Conservation (phyloP, 1,140 invertebrate genomes). For the Archivesica marissinica region DNA sequence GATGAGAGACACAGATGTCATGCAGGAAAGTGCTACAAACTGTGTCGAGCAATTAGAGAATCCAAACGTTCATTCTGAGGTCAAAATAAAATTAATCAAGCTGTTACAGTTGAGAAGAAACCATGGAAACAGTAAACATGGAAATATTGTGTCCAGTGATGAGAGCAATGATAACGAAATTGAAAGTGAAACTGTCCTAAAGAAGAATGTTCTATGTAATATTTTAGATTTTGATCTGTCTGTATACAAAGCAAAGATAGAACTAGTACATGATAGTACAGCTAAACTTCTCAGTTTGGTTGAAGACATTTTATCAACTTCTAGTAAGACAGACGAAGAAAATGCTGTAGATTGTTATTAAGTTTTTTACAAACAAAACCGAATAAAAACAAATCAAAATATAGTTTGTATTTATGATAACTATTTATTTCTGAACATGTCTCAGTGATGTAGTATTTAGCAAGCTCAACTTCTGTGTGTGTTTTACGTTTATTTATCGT, state of each 20-base stretch:
- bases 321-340: background rate
- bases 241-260: background rate
- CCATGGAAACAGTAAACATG: background rate
- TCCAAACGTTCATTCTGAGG: too few species aligned
- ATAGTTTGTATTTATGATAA: background rate
- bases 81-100: too few species aligned
- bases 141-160: background rate
- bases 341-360: constrained; percentile 42
- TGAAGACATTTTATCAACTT: constrained; percentile 31
- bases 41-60: too few species aligned
- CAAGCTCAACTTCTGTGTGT: too few species aligned
- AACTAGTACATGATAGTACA: background rate
- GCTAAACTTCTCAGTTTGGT: constrained; percentile 11
- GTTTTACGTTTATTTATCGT: too few species aligned
- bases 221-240: constrained; percentile 24
- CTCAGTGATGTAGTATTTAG: too few species aligned
- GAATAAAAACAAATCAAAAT: background rate
- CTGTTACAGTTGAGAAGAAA: too few species aligned
- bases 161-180: background rate
- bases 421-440: too few species aligned
- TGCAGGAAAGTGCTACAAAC: background rate
- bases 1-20: background rate
- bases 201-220: background rate
- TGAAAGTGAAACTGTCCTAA: background rate
- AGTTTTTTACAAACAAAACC: background rate